Percentiles rank a stretch among this genome's conserved stretches.
phyloP scores from a whole-genome alignment of 2,113 vertebrate species.

The Scopus umbretta region DNA sequence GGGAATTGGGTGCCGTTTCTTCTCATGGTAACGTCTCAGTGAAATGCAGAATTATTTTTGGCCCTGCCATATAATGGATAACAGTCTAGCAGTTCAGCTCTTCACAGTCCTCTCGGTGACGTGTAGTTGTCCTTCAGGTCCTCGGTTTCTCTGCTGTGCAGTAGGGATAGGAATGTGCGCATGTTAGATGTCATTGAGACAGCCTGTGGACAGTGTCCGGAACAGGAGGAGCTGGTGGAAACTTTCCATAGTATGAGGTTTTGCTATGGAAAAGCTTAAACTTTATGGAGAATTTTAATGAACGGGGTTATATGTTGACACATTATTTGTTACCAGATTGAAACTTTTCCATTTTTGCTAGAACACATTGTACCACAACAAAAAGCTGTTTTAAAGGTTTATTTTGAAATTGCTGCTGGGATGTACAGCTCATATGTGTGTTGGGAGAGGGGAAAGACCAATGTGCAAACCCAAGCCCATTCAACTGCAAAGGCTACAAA shows the following conservation, averaged over 20 bases:
- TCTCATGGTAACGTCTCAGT: neutral
- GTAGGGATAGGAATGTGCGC: neutral
- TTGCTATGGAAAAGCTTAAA: neutral
- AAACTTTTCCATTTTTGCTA: neutral
- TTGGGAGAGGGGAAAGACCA: neutral
- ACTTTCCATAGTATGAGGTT: neutral
- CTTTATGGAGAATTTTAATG: neutral
- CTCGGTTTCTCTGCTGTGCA: neutral
- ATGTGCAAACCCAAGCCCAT: neutral
- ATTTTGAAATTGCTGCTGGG: neutral
- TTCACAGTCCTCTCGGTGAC: neutral
- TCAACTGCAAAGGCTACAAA: neutral
- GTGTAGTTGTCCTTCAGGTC: neutral
- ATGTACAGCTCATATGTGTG: neutral
- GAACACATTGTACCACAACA: neutral
- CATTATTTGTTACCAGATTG: neutral
- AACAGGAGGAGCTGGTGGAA: neutral
- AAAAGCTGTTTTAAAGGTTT: neutral
- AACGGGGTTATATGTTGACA: neutral
- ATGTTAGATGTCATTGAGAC: neutral
- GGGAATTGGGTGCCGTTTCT: neutral
- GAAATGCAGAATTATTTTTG: neutral
- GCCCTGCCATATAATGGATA: neutral
- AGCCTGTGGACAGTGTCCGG: neutral
- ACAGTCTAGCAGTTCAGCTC: neutral